Base-by-base conservation (phyloP, 1,140 invertebrate genomes). In the Drosophila ambigua region DNA sequence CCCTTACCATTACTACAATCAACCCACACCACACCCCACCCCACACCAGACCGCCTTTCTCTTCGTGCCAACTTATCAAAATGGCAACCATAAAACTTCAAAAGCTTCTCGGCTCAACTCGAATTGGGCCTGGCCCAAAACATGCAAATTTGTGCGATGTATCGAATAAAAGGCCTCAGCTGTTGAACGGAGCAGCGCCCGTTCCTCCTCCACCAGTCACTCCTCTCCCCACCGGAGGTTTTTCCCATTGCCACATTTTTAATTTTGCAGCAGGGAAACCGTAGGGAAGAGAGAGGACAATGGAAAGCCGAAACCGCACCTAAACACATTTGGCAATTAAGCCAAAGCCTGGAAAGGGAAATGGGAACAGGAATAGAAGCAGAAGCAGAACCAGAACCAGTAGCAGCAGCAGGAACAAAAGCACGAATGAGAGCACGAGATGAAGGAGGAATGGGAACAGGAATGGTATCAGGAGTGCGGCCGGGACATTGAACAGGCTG, bases 251-350 rank as follows among this genome's bases (percentile, higher is more conserved):
- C 41, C 63, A 65, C 69, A 77, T 85, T 85, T 82, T 85, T 48
- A 74, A 85, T 80, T 79, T 63, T 66, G 24, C 35, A 65, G 63
- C 59, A 31, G 53, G 72, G 53, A 80, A 76, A 80, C 28, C 80
- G 73, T 52, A 55, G 61, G 54, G 44, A 43, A 16, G 39, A 58
- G 67, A 50, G 43, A 76, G 53, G 63, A 76, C 71, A 83, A 78
- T 83, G 80, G 75, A 74, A 77, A 69, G 74, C 69, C 83, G 80
- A 88, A 87, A 88, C 82, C 82, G 76, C 82, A 87, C 82, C 82
- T 87, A 87, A 87, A 87, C 82, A 87, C 82, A 87, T 87, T 87
- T 87, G 82, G 82, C 82, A 87, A 87, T 87, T 87, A 87, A 88
- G 83, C 83, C 73, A 50, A 66, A 76, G 77, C 43, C 45, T 23